Base-by-base conservation (phyloP, 2,113 vertebrate genomes). In the Excalfactoria chinensis region DNA sequence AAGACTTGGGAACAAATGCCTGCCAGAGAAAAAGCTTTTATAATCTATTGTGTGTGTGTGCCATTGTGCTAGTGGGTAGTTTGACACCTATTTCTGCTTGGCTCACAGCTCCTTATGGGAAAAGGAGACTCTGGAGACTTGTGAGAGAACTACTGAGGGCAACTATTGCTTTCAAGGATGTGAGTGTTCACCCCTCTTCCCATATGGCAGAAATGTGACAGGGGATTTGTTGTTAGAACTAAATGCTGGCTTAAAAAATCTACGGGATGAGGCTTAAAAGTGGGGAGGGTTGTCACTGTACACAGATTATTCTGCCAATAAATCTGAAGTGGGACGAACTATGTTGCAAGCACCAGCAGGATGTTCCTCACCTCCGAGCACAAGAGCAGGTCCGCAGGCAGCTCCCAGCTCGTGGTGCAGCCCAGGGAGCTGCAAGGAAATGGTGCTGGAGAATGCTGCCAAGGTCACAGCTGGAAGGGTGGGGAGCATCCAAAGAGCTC, bases 21-120 rank as follows among this genome's bases (percentile, higher is more conserved):
- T 92, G 60, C 58, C 53, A 94, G 80, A 95, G 68, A 74, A 79
- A 90, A 89, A 82, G 32, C 40, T 93, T 86, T 51, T 88, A 35
- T 60, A 66, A 69, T 91, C 66, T 79, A 73, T 88, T 95, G 80
- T 87, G 64, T 70, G 40, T 94, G 80, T 87, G 64, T 53, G 17
- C 35, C 67, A 86, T 34, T 93, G 70, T 93, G 62, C 44, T 86
- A 40, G 58, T 70, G 84, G 25, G 75, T 92, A 88, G 86, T 86
- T 95, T 74, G 83, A 88, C 32, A 91, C 28, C 48, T 86, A 93
- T 95, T 96, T 83, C 69, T 96, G 63, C 72, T 74, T 78, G 69
- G 59, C 67, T 95, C 60, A 43, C 60, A 19, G 53, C 86, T 90
- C 43, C 48, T 81, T 92, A 72, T 77, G 26, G 82, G 23, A 76